These are phyloP conservation scores for Arenaria interpres DNA, from an alignment of 2,113 vertebrate species.

Conservation along the genomic window DNA sequence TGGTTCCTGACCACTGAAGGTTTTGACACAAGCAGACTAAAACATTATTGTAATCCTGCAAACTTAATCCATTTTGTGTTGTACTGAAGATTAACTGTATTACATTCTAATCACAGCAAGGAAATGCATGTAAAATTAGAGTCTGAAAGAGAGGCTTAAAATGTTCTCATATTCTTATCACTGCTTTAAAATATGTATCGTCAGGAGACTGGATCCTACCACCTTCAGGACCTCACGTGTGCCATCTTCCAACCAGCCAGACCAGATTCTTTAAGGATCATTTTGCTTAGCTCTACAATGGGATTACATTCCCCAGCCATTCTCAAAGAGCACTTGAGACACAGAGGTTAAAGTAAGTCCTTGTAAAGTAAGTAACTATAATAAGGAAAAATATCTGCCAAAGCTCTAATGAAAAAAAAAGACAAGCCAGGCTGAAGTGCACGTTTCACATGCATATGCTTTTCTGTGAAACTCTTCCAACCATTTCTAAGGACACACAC, in stretches of 20 bases:
- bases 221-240: neutral
- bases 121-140: neutral
- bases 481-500: neutral
- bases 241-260: neutral
- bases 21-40: neutral
- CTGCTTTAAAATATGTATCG: neutral
- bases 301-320: neutral
- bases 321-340: neutral
- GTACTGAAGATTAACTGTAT: neutral
- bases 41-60: neutral
- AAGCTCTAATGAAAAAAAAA: neutral
- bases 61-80: neutral
- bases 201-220: neutral
- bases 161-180: neutral
- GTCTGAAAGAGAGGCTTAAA: neutral
- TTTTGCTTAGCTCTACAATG: neutral
- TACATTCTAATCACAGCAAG: neutral
- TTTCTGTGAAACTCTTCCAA: neutral
- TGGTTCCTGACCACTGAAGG: neutral
- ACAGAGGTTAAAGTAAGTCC: neutral
- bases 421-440: neutral
- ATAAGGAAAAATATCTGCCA: neutral
- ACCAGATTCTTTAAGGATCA: neutral
- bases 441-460: accelerated
- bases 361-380: neutral